Evolutionary conservation across 2,888 invertebrate species (phyloP), one percentile per base, ranked within the genome.

Genomic region (Scelioninae gen. 2): DNA sequence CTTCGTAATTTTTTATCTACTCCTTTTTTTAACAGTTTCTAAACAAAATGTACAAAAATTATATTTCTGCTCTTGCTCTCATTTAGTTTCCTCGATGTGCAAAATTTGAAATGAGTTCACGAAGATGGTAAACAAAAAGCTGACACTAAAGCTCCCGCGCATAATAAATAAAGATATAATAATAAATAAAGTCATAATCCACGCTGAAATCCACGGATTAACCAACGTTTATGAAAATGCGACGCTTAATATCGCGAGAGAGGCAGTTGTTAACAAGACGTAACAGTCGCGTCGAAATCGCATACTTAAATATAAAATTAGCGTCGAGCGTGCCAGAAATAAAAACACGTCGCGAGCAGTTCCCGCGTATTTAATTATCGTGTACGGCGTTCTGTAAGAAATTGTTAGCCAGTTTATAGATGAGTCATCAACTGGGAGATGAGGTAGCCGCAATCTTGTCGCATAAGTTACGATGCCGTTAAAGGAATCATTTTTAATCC

Each of bases 301-400:
- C 9, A 25, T 45, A 45, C 22, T 45, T 25, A 16, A 25, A 45
- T 22, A 45, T 25, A 45, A 50, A 50, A 50, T 50, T 33, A 50
- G 50, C 50, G n/a, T 16, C 18, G 18, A 50, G 50, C 16, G 33
- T 50, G 50, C 2, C 50, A 18, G 33, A 33, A 31, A 19, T 22
- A 50, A 50, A 50, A 50, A 50, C 16, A 33, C 11, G 43, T 43
- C 22, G 18, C 43, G 13, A 4, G 46, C 10, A n/a, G 46, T n/a
- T n/a, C n/a, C n/a, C n/a, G n/a, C n/a, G n/a, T n/a, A n/a, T 46
- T 46, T 28, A 46, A 46, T 46, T 46, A 46, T 28, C 25, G 15
- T 46, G 46, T 28, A 46, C 46, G 18, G 4, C 48, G 48, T 19
- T 6, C 18, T 15, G 4, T n/a, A n/a, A n/a, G 33, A 18, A 50